Conservation (phyloP, 2,113 vertebrate species). For the Pseudopodoces humilis region DNA sequence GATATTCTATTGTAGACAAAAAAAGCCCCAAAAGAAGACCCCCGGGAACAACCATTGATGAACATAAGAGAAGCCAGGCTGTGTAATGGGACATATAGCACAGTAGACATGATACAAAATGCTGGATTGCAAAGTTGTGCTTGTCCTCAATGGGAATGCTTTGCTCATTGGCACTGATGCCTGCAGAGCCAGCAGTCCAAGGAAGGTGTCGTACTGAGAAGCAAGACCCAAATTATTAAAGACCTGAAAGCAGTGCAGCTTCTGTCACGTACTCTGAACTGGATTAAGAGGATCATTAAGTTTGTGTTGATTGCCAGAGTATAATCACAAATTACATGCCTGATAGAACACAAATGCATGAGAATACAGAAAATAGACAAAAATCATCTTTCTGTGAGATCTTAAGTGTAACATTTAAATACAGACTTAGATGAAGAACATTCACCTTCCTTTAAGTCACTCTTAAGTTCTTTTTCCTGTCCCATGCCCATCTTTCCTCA, state of each 20-base stretch:
- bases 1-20: neutral
- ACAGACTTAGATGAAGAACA: neutral
- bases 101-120: neutral
- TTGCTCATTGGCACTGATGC: neutral
- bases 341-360: neutral
- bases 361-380: neutral
- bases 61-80: neutral
- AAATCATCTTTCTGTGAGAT: neutral
- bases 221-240: neutral
- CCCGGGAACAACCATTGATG: neutral
- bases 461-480: neutral
- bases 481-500: neutral
- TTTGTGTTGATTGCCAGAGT: neutral
- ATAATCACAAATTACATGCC: neutral
- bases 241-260: neutral
- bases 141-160: neutral
- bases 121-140: neutral
- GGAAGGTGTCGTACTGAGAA: neutral
- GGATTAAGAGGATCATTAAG: neutral
- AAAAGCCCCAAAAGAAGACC: neutral
- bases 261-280: neutral
- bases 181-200: neutral
- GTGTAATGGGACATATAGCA: neutral
- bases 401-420: neutral
- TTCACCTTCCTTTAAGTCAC: neutral